Base-by-base conservation (phyloP, 2,888 invertebrate species). In the Drosophila koepferae region DNA sequence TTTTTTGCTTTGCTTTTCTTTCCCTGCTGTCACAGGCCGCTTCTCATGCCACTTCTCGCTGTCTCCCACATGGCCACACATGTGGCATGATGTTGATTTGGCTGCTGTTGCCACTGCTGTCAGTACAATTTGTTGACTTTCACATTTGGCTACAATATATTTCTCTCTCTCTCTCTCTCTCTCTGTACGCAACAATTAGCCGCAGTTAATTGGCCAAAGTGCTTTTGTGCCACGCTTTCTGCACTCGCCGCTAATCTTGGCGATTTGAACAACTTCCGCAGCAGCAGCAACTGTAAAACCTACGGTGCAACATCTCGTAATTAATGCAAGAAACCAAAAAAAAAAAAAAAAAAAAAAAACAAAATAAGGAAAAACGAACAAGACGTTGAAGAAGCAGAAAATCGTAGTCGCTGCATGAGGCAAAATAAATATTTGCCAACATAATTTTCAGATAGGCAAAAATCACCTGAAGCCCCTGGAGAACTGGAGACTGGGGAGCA, bases 181-280 rank as follows among this genome's bases (percentile, higher is more conserved):
- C 63, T 64, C 43, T 73, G 79, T 82, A 77, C 74, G 90, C 90
- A 90, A 83, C 85, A 86, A 86, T 86, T 86, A 86, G 89, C 90
- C 78, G 72, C 83, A 86, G 81, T 80, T 90, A 86, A 86, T 90
- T 90, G 85, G 83, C 89, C 86, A 88, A 90, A 85, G 82, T 75
- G 79, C 77, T 75, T 78, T 86, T 82, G 77, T 68, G 89, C 85
- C 80, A 87, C 90, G 86, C 86, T 87, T 87, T 87, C 86, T 87
- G 86, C 90, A 82, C 88, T 87, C 53, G 66, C 80, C 82, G 89
- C 85, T 74, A 86, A 87, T 84, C 89, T 86, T 71, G 18, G 38
- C 60, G 68, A 55, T 63, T 63, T 54, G 63, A 65, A 75, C 88
- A 70, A 82, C 86, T 86, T 90, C 85, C 90, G 89, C 66, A 18